phyloP scores from a whole-genome alignment of 2,888 invertebrate genomes.

The Oscheius sp. region DNA sequence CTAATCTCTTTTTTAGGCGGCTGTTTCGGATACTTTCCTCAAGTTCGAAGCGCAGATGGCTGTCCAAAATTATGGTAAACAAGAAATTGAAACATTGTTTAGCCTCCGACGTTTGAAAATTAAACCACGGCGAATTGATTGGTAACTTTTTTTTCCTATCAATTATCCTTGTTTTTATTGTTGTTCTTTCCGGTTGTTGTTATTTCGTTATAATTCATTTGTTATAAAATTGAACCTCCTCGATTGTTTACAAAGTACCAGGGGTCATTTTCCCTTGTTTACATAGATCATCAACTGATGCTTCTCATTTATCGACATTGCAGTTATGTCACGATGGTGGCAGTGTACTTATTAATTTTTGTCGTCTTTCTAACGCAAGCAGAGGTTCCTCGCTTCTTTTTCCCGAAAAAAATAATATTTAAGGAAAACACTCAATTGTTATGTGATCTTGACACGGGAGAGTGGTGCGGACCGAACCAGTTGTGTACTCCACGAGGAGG shows the following conservation, averaged over 20 bases:
- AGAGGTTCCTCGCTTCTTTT: conserved; percentile 15
- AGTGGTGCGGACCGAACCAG: conserved; percentile 17
- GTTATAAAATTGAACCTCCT: neutral
- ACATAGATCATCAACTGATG: neutral
- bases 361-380: neutral
- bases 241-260: neutral
- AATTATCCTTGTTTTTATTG: neutral
- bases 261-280: neutral
- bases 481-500: conserved; percentile 18
- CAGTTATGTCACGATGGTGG: conserved; percentile 16
- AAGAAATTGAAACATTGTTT: neutral
- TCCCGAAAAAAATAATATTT: neutral
- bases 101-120: neutral
- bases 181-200: neutral
- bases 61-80: neutral
- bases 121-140: conserved; percentile 1
- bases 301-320: neutral
- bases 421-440: conserved; percentile 27
- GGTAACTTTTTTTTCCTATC: conserved; percentile 11
- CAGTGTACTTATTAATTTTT: conserved; percentile 7
- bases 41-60: neutral
- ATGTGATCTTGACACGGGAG: conserved; percentile 29
- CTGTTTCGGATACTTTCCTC: conserved; percentile 20
- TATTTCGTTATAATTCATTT: neutral
- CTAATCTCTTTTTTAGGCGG: conserved; percentile 27